Percentiles rank a stretch among this genome's conserved stretches.
phyloP scores from a whole-genome alignment of 2,797 vertebrate species.

The Acipenser ruthenus region DNA sequence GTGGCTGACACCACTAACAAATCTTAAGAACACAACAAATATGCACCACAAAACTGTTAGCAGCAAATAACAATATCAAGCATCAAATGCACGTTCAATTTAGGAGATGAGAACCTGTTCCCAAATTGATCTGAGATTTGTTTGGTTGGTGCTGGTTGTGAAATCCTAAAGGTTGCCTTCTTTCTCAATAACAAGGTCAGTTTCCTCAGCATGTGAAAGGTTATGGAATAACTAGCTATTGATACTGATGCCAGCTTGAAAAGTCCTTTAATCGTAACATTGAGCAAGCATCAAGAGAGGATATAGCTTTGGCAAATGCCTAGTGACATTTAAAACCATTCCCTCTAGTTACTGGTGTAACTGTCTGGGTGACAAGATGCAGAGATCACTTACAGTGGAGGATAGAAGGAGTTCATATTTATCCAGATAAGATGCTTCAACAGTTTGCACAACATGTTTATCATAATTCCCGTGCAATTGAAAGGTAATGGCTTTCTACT shows the following conservation, averaged over 20 bases:
- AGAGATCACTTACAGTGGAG: background rate
- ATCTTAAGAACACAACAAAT: too few relatives aligned
- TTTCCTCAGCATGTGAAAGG: background rate
- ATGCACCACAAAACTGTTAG: too few relatives aligned
- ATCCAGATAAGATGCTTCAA: background rate
- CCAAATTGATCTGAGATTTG: too few relatives aligned
- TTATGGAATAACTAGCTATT: background rate
- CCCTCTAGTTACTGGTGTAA: background rate
- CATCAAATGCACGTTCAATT: too few relatives aligned
- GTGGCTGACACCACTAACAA: too few relatives aligned
- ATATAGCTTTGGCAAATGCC: background rate
- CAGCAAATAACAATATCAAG: too few relatives aligned
- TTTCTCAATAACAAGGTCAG: background rate
- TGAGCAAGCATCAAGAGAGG: background rate
- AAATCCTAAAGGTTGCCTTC: background rate
- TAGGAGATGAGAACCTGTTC: too few relatives aligned
- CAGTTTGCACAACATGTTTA: background rate
- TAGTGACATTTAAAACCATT: background rate
- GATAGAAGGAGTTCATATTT: background rate
- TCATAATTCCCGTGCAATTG: background rate
- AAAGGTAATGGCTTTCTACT: background rate
- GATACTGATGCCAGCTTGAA: constrained; percentile 1
- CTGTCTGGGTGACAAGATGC: background rate
- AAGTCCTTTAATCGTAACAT: background rate
- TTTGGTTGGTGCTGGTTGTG: background rate